Evolutionary conservation across 2,113 vertebrate species (phyloP).

Genomic region (Rostratula benghalensis): DNA sequence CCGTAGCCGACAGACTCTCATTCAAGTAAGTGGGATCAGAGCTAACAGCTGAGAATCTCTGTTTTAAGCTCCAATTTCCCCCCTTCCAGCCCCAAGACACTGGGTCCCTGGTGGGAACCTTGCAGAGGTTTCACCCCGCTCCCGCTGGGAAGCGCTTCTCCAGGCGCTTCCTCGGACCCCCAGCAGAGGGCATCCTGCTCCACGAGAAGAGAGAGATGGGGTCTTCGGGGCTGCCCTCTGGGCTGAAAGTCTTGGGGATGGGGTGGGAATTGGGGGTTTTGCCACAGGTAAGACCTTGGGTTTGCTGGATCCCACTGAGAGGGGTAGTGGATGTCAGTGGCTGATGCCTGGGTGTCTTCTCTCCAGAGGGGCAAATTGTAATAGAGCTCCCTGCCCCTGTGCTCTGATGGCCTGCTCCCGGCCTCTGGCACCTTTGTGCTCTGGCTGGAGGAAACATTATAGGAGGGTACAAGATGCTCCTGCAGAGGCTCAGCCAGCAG

Average conservation of each 20-base stretch:
- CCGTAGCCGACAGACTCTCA: background rate
- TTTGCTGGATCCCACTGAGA: background rate
- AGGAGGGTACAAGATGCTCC: background rate
- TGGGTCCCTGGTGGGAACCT: background rate
- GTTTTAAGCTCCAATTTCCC: background rate
- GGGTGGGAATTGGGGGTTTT: accelerated
- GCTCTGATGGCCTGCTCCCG: background rate
- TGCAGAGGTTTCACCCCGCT: background rate
- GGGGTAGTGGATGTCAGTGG: background rate
- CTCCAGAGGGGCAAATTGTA: background rate
- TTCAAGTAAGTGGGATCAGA: background rate
- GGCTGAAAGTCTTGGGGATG: accelerated
- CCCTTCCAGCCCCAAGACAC: background rate
- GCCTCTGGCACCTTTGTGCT: background rate
- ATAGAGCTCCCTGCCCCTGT: background rate
- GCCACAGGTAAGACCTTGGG: accelerated
- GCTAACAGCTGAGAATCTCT: background rate
- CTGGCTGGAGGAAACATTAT: background rate
- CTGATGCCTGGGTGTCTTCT: background rate
- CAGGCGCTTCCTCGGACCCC: background rate
- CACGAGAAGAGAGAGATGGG: background rate
- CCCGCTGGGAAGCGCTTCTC: background rate
- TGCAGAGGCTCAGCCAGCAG: background rate
- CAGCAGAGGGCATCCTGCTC: conserved; percentile 59
- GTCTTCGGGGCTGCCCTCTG: background rate